phyloP scores from a whole-genome alignment of 2,113 vertebrate genomes.

The Theristicus caerulescens region DNA sequence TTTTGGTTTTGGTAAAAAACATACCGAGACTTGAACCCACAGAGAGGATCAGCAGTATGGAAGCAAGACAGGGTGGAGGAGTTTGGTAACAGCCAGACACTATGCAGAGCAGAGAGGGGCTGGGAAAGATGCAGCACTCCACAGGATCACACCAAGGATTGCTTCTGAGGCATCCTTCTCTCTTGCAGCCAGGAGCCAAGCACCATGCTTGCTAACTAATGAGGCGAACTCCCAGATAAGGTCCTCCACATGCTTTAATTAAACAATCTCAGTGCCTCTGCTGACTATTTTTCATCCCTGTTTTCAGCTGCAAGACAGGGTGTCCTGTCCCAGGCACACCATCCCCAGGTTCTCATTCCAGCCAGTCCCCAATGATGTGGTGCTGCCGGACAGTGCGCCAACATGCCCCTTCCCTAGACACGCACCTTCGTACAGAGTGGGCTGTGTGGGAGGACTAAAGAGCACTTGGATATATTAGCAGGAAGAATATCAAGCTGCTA shows the following conservation, averaged over 20 bases:
- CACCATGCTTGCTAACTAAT: not conserved
- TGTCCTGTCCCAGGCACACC: not conserved
- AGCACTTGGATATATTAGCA: not conserved
- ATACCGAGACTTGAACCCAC: not conserved
- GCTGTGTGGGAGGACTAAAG: rapidly evolving
- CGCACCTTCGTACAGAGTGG: rapidly evolving
- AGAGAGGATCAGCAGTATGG: not conserved
- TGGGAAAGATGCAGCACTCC: not conserved
- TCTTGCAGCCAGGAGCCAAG: not conserved
- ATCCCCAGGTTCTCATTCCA: not conserved
- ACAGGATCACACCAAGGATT: not conserved
- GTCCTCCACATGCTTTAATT: not conserved
- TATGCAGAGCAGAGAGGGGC: not conserved
- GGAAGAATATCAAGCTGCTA: not conserved
- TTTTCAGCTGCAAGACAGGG: not conserved
- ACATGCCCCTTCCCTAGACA: rapidly evolving
- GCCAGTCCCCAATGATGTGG: rapidly evolving
- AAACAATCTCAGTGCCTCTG: not conserved
- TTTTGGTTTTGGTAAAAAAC: not conserved
- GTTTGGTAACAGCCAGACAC: not conserved
- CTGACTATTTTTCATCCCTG: not conserved
- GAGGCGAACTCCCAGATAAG: not conserved
- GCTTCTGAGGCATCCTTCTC: not conserved
- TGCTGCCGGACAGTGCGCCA: not conserved
- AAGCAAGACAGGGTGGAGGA: not conserved